Percentiles rank a stretch among this genome's conserved stretches.
phyloP scores from a whole-genome alignment of 2,888 invertebrate genomes.

The Pocota personata region DNA sequence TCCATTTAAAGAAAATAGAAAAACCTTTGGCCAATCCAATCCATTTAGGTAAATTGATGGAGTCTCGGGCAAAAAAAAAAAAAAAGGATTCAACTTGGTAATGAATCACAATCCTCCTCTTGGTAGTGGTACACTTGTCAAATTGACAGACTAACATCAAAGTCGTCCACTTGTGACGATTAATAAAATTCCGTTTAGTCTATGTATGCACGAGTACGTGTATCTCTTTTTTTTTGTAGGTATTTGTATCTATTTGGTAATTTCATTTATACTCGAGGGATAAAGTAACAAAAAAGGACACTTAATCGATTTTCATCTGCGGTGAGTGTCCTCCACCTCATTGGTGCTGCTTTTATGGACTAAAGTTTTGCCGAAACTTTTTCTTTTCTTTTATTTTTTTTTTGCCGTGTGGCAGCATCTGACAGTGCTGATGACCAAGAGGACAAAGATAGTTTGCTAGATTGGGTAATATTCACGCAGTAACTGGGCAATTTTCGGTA shows the following conservation, averaged over 20 bases:
- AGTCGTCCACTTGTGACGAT: constrained; percentile 20
- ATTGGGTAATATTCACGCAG: constrained; percentile 41
- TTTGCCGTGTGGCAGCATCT: background rate
- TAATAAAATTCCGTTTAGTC: constrained; percentile 24
- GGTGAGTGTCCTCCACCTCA: constrained; percentile 3
- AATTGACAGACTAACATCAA: constrained; percentile 35
- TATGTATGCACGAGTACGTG: background rate
- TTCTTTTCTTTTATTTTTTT: background rate
- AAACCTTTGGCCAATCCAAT: constrained; percentile 1
- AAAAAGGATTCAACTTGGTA: constrained; percentile 4
- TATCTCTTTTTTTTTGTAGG: background rate
- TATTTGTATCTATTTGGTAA: background rate
- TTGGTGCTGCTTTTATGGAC: background rate
- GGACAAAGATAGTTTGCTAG: constrained; percentile 18
- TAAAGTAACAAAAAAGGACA: constrained; percentile 20
- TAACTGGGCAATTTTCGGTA: constrained; percentile 40
- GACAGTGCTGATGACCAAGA: background rate
- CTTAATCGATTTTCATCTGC: constrained; percentile 49
- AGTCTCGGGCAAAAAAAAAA: too few species aligned
- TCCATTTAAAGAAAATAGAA: background rate
- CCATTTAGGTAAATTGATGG: constrained; percentile 29
- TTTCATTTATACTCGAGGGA: constrained; percentile 19
- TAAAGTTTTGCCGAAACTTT: constrained; percentile 40
- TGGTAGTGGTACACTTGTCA: constrained; percentile 13
- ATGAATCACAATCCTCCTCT: background rate